These are phyloP conservation scores for Apocrypta bakeri DNA, from an alignment of 1,140 invertebrate genomes.

Conservation along the genomic window DNA sequence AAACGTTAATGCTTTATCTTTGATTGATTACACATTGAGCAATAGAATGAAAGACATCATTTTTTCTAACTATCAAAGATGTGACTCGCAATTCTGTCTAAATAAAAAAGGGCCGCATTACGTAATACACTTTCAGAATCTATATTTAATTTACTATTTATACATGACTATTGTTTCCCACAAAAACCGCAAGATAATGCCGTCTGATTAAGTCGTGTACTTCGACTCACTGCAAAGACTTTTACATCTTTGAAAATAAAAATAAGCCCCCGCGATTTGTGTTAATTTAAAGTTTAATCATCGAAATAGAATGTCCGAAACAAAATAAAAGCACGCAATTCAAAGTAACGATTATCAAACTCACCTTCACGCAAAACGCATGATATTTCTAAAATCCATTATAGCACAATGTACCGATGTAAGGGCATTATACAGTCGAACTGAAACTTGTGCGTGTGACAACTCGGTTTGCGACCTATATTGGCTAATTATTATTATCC, in stretches of 20 bases:
- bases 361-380: not conserved
- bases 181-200: not conserved
- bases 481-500: constrained; percentile 69
- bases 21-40: too few species aligned
- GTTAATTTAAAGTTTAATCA: too few species aligned
- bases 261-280: too few species aligned
- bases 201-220: not conserved
- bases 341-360: not conserved
- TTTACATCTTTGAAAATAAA: too few species aligned
- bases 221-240: not conserved
- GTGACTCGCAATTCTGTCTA: too few species aligned
- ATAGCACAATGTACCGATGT: not conserved
- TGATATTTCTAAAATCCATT: not conserved
- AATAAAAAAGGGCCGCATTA: too few species aligned
- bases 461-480: constrained; percentile 44
- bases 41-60: too few species aligned
- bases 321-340: not conserved
- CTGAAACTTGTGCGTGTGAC: not conserved
- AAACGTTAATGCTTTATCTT: too few species aligned
- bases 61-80: too few species aligned
- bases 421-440: not conserved
- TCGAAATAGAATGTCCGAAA: not conserved
- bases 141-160: not conserved
- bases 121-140: too few species aligned
- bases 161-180: not conserved